phyloP scores from a whole-genome alignment of 2,113 vertebrate genomes.

The Aptenodytes patagonicus region DNA sequence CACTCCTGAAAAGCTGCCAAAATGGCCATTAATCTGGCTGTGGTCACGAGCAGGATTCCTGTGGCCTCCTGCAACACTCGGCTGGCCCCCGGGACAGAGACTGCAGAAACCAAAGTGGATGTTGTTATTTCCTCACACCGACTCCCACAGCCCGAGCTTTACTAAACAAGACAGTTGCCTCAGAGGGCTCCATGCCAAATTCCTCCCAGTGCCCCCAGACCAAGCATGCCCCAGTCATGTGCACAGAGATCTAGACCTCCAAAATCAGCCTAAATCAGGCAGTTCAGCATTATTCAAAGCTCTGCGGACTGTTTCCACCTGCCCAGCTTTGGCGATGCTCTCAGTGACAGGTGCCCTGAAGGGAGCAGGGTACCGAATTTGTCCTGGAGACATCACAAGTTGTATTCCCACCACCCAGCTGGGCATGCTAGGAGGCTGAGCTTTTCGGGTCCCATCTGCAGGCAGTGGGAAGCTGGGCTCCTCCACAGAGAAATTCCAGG shows the following conservation, averaged over 20 bases:
- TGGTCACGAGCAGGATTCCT: slow-evolving; percentile 48
- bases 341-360: neutral
- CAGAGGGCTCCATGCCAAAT: neutral
- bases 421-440: neutral
- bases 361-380: neutral
- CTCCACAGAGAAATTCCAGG: slow-evolving; percentile 16
- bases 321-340: neutral
- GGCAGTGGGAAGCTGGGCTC: neutral
- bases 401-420: neutral
- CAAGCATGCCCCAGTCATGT: neutral
- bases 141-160: neutral
- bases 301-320: neutral
- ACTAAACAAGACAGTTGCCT: slow-evolving; percentile 17
- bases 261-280: neutral
- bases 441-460: neutral
- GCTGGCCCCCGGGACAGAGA: neutral
- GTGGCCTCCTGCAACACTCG: slow-evolving; percentile 40
- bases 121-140: slow-evolving; percentile 1
- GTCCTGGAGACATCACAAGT: neutral
- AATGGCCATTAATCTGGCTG: slow-evolving; percentile 50
- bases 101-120: slow-evolving; percentile 50
- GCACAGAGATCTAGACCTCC: neutral
- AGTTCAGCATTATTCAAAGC: neutral
- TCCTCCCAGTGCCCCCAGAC: neutral
- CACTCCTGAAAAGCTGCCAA: slow-evolving; percentile 46